Evolutionary conservation across 1,140 invertebrate genomes (phyloP).

Genomic region (Oryctes rhinoceros): DNA sequence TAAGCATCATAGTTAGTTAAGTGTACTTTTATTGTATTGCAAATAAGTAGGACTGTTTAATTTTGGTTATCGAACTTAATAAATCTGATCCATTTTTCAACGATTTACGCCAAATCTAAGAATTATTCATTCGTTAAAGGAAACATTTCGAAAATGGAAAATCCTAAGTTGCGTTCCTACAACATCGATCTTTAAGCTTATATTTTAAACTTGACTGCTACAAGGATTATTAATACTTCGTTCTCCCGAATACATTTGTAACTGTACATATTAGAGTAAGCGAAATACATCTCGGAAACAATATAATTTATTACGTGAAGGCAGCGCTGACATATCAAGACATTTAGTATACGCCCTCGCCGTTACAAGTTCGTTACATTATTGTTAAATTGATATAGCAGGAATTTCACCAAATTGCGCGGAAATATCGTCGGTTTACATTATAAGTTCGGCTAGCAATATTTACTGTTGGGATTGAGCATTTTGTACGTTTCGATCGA

Average conservation of each 20-base stretch:
- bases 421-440: no score
- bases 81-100: no score
- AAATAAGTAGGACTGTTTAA: no score
- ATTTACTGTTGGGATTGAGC: no score
- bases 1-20: no score
- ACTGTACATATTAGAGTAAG: slow-evolving; percentile 9
- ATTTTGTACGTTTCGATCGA: no score
- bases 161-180: background rate
- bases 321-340: background rate
- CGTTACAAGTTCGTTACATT: background rate
- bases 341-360: background rate
- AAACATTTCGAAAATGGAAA: background rate
- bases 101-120: no score
- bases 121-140: no score
- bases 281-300: background rate
- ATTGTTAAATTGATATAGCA: background rate
- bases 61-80: no score
- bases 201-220: background rate
- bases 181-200: background rate
- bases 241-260: slow-evolving; percentile 14
- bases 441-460: no score
- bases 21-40: no score
- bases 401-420: background rate
- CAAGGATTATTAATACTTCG: slow-evolving; percentile 12
- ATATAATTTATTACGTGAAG: slow-evolving; percentile 8